phyloP scores from a whole-genome alignment of 2,888 invertebrate species.

The Willowsia nigromaculata region DNA sequence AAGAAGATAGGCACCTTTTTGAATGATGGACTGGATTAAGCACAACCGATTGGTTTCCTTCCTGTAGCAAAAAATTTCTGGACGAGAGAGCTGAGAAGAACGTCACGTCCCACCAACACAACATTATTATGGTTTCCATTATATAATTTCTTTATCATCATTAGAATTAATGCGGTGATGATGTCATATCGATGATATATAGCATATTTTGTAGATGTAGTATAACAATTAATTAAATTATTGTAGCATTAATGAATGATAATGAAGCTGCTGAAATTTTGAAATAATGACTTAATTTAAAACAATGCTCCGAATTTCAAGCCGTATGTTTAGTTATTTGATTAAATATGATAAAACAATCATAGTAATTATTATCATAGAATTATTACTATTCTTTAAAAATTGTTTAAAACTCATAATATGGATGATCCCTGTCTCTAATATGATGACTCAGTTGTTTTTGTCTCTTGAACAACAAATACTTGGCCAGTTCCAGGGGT shows the following conservation, averaged over 20 bases:
- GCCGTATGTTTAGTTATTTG: background rate
- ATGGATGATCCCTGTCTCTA: conserved; percentile 39
- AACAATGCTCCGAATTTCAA: background rate
- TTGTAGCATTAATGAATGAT: conserved; percentile 47
- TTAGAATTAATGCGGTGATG: conserved; percentile 18
- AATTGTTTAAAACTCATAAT: conserved; percentile 39
- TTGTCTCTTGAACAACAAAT: conserved; percentile 79
- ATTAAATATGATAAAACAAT: conserved; percentile 16
- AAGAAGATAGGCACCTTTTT: background rate
- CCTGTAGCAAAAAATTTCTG: background rate
- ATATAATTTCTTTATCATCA: conserved; percentile 9
- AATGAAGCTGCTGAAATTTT: conserved; percentile 44
- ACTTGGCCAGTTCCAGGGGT: conserved; percentile 85
- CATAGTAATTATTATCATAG: conserved; percentile 15
- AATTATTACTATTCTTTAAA: conserved; percentile 36
- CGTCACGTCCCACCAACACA: conserved; percentile 21
- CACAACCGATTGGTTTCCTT: conserved; percentile 15
- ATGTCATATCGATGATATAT: background rate
- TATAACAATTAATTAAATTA: conserved; percentile 33
- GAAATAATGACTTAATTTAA: background rate
- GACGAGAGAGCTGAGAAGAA: background rate
- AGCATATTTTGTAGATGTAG: conserved; percentile 4
- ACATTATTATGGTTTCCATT: conserved; percentile 9
- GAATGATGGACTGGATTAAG: background rate
- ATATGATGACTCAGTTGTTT: conserved; percentile 75